Evolutionary conservation across 2,113 vertebrate genomes (phyloP).

Genomic region (Sinocyclocheilus grahami): DNA sequence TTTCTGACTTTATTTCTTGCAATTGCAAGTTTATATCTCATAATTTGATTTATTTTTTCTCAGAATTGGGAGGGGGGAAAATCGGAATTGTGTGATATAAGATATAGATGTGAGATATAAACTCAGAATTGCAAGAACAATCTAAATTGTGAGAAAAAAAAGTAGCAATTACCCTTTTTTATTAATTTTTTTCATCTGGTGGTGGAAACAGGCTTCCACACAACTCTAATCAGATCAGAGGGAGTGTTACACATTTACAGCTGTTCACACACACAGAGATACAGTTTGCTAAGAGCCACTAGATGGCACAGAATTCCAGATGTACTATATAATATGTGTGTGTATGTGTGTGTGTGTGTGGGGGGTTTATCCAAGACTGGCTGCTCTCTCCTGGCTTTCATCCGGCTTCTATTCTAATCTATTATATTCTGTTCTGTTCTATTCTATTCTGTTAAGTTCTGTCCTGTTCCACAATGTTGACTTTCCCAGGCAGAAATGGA

Average conservation of each 20-base stretch:
- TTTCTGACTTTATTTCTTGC: not conserved
- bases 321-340: not conserved
- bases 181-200: too few relatives aligned
- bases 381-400: too few relatives aligned
- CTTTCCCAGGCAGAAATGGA: not conserved
- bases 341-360: not conserved
- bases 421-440: not conserved
- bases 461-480: not conserved
- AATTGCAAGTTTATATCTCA: not conserved
- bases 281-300: constrained; percentile 59
- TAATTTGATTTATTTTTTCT: too few relatives aligned
- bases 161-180: too few relatives aligned
- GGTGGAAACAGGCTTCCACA: not conserved
- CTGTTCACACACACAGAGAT: not conserved
- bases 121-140: too few relatives aligned
- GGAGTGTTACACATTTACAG: not conserved
- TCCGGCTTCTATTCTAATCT: not conserved
- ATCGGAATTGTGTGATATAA: too few relatives aligned
- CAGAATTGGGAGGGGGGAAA: too few relatives aligned
- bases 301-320: constrained; percentile 63
- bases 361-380: not conserved
- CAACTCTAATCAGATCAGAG: not conserved
- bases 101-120: too few relatives aligned
- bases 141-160: too few relatives aligned
- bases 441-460: not conserved